A percentile compares a stretch with the other conserved stretches of the same genome.
These are phyloP conservation scores for Pseudorhombus dupliciocellatus DNA, from an alignment of 2,113 vertebrate species.

Conservation along the genomic window DNA sequence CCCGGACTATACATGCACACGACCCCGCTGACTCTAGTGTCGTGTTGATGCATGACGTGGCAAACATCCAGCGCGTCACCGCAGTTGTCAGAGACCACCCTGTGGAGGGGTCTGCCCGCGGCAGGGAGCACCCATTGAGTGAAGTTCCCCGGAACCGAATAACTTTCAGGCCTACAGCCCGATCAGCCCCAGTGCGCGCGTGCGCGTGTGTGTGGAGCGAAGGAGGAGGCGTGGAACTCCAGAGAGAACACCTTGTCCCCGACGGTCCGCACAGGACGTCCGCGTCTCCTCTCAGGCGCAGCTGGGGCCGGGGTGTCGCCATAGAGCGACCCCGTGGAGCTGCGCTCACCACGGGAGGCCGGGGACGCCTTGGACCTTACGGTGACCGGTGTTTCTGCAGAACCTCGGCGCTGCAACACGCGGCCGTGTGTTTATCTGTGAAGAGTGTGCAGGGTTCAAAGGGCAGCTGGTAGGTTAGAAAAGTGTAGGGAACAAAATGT, in stretches of 20 bases:
- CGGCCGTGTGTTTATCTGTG: not conserved
- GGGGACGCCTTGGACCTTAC: too few relatives aligned
- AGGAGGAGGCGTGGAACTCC: not conserved
- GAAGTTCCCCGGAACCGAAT: too few relatives aligned
- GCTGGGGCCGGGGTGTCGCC: not conserved
- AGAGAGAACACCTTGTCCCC: not conserved
- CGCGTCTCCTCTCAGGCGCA: not conserved
- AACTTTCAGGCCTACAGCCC: not conserved
- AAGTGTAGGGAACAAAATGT: conserved; percentile 60
- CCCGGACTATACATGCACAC: not conserved
- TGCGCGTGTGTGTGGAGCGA: not conserved
- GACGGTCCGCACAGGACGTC: not conserved
- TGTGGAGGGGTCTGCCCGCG: too few relatives aligned
- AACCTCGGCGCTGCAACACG: not conserved
- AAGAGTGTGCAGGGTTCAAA: not conserved
- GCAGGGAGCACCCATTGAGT: too few relatives aligned
- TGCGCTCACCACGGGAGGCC: too few relatives aligned
- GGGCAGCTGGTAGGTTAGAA: not conserved
- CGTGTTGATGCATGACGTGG: too few relatives aligned
- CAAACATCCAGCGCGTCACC: too few relatives aligned
- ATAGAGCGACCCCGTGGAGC: too few relatives aligned
- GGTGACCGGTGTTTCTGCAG: too few relatives aligned
- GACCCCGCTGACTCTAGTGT: too few relatives aligned
- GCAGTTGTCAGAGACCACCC: too few relatives aligned
- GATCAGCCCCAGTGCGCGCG: not conserved